These are phyloP conservation scores for Embiotoca jacksoni DNA, from an alignment of 2,113 vertebrate species.

Conservation along the genomic window DNA sequence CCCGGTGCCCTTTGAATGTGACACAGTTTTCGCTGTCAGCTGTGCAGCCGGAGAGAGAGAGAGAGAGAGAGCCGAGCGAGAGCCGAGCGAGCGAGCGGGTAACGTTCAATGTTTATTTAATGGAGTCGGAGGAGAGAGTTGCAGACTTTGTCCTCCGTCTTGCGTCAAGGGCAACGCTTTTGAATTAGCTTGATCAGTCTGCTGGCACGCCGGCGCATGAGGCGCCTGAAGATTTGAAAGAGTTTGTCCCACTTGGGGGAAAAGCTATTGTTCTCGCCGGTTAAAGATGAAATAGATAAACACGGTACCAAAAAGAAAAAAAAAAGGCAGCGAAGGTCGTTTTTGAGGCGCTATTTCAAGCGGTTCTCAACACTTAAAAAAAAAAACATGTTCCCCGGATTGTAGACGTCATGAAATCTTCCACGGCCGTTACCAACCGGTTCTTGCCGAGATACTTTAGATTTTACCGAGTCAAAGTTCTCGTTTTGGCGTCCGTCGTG, in stretches of 20 bases:
- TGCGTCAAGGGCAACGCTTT: slow-evolving; percentile 32
- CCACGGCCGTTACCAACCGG: no score
- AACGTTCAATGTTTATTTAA: slow-evolving; percentile 56
- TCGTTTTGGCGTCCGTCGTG: no score
- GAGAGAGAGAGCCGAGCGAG: not conserved
- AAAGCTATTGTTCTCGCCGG: slow-evolving; percentile 32
- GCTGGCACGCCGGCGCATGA: not conserved
- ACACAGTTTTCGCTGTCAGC: slow-evolving; percentile 22
- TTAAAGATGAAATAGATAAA: slow-evolving; percentile 15
- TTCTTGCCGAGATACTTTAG: no score
- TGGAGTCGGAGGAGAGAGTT: slow-evolving; percentile 31
- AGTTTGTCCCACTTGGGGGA: slow-evolving; percentile 2
- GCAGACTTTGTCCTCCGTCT: slow-evolving; percentile 35
- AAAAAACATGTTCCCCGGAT: no score
- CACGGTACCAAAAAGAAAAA: not conserved
- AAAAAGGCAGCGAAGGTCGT: slow-evolving; percentile 15
- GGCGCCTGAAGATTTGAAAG: slow-evolving; percentile 4
- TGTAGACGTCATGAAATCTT: no score
- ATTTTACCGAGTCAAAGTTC: no score
- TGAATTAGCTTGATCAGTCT: slow-evolving; percentile 27
- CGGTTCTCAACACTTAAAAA: no score
- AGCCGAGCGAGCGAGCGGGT: not conserved
- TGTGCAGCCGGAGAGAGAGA: slow-evolving; percentile 3
- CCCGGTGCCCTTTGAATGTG: slow-evolving; percentile 45
- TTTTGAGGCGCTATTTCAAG: not conserved